Conservation (phyloP, 2,113 vertebrate genomes). For the Nibea albiflora region DNA sequence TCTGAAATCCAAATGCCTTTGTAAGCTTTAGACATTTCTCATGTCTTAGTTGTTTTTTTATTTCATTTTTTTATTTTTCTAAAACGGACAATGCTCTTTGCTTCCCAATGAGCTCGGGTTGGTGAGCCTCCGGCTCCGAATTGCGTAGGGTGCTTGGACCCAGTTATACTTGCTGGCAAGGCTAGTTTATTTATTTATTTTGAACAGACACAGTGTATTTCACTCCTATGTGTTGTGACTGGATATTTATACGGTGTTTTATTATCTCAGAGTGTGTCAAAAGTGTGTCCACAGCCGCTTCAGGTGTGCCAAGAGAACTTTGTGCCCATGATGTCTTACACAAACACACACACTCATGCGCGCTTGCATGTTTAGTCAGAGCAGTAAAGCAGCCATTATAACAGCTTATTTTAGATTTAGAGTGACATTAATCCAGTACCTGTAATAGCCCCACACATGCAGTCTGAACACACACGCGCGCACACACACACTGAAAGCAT, state of each 20-base stretch:
- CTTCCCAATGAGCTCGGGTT: constrained; percentile 16
- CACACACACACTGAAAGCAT: constrained; percentile 46
- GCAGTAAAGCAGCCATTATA: constrained; percentile 56
- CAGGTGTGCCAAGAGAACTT: constrained; percentile 73
- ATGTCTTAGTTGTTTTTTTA: neutral
- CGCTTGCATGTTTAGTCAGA: constrained; percentile 71
- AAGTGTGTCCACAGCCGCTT: constrained; percentile 62
- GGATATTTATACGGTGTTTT: constrained; percentile 60
- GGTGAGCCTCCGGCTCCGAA: neutral
- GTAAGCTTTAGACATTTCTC: constrained; percentile 26
- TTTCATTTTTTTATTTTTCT: constrained; percentile 12
- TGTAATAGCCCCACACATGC: constrained; percentile 34
- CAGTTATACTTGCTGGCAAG: constrained; percentile 12
- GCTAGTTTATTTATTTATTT: constrained; percentile 20
- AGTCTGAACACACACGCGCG: constrained; percentile 21
- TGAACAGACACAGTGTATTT: constrained; percentile 10
- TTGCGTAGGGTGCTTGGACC: neutral
- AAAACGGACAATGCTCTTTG: constrained; percentile 7
- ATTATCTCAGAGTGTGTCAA: constrained; percentile 60
- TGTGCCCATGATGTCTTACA: constrained; percentile 76
- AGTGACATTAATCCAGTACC: constrained; percentile 37
- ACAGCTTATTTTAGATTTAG: constrained; percentile 58
- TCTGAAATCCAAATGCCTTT: constrained; percentile 62
- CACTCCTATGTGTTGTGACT: constrained; percentile 44
- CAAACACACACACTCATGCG: constrained; percentile 20